Conservation (phyloP, 1,140 invertebrate species). For the Mizuhopecten yessoensis region DNA sequence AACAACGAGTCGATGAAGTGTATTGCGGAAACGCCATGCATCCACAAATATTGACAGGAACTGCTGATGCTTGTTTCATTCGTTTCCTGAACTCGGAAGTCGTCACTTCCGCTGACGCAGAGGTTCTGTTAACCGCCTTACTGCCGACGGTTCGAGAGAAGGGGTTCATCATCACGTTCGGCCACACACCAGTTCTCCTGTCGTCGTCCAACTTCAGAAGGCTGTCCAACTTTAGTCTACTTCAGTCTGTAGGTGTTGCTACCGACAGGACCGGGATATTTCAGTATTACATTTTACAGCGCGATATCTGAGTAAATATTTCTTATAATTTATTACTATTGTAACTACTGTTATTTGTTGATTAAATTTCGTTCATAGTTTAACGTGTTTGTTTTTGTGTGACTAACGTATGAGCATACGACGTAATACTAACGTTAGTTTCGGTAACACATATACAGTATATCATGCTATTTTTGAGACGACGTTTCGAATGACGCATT, state of each 20-base stretch:
- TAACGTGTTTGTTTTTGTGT: too few species aligned
- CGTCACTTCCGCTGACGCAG: slow-evolving; percentile 64
- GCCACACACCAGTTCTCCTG: slow-evolving; percentile 72
- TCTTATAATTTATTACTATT: too few species aligned
- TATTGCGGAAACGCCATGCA: slow-evolving; percentile 70
- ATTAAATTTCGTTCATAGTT: too few species aligned
- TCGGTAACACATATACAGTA: too few species aligned
- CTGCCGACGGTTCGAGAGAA: slow-evolving; percentile 62
- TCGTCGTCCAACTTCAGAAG: slow-evolving; percentile 65
- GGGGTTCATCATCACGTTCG: slow-evolving; percentile 70
- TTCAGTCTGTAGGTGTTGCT: slow-evolving; percentile 61
- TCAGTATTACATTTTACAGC: slow-evolving; percentile 69
- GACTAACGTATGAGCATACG: too few species aligned
- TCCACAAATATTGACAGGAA: slow-evolving; percentile 63
- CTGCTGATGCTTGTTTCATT: slow-evolving; percentile 67
- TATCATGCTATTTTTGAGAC: too few species aligned
- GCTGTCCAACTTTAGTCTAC: slow-evolving; percentile 58
- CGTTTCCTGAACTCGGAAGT: slow-evolving; percentile 74
- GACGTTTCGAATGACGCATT: too few species aligned
- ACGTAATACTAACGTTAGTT: too few species aligned
- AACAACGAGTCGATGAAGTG: slow-evolving; percentile 66
- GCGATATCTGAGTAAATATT: background rate
- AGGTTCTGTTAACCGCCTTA: slow-evolving; percentile 60
- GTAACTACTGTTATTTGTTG: too few species aligned
- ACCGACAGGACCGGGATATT: slow-evolving; percentile 67